Evolutionary conservation across 1,140 invertebrate genomes (phyloP).

Genomic region (Samia ricini): DNA sequence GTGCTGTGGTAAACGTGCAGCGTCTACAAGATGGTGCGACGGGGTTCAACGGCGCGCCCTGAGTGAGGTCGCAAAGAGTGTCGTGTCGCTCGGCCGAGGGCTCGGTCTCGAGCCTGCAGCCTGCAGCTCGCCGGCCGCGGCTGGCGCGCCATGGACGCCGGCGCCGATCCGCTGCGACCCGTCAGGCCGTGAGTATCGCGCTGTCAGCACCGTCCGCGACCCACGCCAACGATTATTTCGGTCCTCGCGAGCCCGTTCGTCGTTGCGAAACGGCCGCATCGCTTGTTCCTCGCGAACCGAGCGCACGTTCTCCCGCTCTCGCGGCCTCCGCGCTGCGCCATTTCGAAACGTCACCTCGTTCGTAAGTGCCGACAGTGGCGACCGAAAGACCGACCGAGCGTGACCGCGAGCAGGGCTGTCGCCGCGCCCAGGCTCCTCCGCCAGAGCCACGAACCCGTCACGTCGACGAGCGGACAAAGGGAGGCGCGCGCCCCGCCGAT

Average conservation of each 20-base stretch:
- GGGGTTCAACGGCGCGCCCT: slow-evolving; percentile 66
- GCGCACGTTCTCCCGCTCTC: slow-evolving; percentile 68
- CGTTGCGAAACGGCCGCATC: slow-evolving; percentile 65
- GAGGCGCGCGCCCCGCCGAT: slow-evolving; percentile 42
- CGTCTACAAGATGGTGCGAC: slow-evolving; percentile 73
- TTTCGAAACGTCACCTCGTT: slow-evolving; percentile 68
- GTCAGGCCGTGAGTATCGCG: slow-evolving; percentile 72
- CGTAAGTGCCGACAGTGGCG: slow-evolving; percentile 55
- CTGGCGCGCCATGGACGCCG: slow-evolving; percentile 72
- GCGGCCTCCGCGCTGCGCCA: slow-evolving; percentile 73
- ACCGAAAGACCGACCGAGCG: slow-evolving; percentile 46
- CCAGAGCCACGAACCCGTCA: slow-evolving; percentile 48
- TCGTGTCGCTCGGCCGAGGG: slow-evolving; percentile 70
- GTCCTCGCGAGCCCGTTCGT: slow-evolving; percentile 57
- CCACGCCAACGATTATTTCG: slow-evolving; percentile 68
- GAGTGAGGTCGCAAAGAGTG: slow-evolving; percentile 72
- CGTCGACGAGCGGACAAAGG: slow-evolving; percentile 38
- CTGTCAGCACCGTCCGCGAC: slow-evolving; percentile 32
- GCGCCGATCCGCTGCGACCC: slow-evolving; percentile 67
- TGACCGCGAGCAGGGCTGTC: slow-evolving; percentile 47
- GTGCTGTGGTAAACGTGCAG: slow-evolving; percentile 68
- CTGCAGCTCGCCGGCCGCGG: slow-evolving; percentile 56
- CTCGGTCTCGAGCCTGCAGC: slow-evolving; percentile 67
- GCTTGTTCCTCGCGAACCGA: slow-evolving; percentile 55
- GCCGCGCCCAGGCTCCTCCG: slow-evolving; percentile 40